Evolutionary conservation across 2,113 vertebrate genomes (phyloP).

Genomic region (Myocastor coypus): DNA sequence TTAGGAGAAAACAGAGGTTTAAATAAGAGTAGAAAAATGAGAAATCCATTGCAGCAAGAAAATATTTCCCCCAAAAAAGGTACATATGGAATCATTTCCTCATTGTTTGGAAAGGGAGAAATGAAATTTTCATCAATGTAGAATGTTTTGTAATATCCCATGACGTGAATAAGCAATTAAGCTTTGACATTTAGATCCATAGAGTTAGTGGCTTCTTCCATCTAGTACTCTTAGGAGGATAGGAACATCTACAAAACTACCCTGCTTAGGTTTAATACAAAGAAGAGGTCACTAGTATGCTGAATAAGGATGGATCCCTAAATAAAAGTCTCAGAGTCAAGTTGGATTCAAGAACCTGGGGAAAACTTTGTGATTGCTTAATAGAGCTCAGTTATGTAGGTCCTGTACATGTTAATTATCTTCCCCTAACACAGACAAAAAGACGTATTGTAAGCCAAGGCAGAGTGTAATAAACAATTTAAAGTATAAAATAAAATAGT

Average conservation of each 20-base stretch:
- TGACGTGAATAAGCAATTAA: neutral
- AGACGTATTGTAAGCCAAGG: neutral
- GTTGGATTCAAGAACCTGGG: neutral
- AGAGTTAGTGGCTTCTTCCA: accelerated
- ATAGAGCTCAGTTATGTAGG: too few relatives aligned
- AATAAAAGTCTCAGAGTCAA: neutral
- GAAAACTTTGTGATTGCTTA: neutral
- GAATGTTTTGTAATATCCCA: neutral
- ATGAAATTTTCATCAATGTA: neutral
- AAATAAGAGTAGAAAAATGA: neutral
- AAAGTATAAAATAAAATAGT: neutral
- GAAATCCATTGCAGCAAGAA: neutral
- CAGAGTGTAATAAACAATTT: neutral
- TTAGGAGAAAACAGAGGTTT: neutral
- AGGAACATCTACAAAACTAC: neutral
- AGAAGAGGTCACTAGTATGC: neutral
- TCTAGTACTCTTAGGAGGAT: neutral
- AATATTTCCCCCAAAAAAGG: neutral
- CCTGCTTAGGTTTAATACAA: neutral
- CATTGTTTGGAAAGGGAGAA: neutral
- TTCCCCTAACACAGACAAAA: neutral
- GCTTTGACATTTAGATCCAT: neutral
- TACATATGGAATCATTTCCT: neutral
- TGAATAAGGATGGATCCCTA: neutral
- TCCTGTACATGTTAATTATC: neutral